Percentiles rank a stretch among this genome's conserved stretches.
phyloP scores from a whole-genome alignment of 2,888 invertebrate genomes.

The Cancer borealis region DNA sequence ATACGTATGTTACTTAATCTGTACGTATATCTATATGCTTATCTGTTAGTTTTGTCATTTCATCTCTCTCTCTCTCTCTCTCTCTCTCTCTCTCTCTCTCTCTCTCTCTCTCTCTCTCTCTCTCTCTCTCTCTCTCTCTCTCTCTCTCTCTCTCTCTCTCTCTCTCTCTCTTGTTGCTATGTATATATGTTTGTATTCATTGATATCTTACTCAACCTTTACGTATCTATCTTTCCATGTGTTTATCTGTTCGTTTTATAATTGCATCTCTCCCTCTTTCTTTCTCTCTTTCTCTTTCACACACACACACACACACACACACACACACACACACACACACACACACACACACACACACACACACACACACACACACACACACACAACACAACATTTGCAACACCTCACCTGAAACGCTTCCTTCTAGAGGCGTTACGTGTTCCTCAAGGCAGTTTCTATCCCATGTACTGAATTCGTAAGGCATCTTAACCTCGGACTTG shows the following conservation, averaged over 20 bases:
- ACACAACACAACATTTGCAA: neutral
- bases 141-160: no score
- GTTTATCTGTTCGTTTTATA: neutral
- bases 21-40: no score
- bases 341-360: constrained; percentile 12
- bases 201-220: no score
- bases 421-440: constrained; percentile 69
- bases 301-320: neutral
- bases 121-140: no score
- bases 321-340: neutral
- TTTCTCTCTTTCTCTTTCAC: neutral
- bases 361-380: constrained; percentile 7
- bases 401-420: constrained; percentile 67
- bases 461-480: constrained; percentile 76
- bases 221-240: neutral
- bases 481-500: constrained; percentile 53
- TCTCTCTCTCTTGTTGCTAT: no score
- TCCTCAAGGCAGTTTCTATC: constrained; percentile 74
- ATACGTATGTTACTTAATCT: no score
- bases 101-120: no score
- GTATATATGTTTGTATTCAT: no score
- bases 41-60: no score
- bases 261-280: neutral
- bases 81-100: no score
- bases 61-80: no score